Percentiles rank a stretch among this genome's conserved stretches.
These are phyloP conservation scores for Ephialtes manifestator DNA, from an alignment of 2,888 invertebrate genomes.

Conservation along the genomic window DNA sequence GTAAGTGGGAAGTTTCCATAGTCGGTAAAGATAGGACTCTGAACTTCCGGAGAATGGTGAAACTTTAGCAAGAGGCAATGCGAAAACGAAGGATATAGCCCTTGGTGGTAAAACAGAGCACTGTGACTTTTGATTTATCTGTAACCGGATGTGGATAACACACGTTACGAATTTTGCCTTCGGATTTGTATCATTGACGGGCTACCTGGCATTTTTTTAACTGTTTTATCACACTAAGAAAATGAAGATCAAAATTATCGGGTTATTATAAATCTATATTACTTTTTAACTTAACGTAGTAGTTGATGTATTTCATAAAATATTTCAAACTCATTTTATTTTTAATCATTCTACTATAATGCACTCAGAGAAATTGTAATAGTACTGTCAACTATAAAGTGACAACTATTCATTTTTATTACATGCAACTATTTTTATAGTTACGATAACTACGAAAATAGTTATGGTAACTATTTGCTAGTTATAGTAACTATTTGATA, in stretches of 20 bases:
- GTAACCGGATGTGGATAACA: constrained; percentile 8
- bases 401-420: too few species aligned
- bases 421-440: too few species aligned
- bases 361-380: too few species aligned
- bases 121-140: neutral
- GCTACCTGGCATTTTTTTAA: neutral
- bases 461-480: too few species aligned
- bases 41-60: constrained; percentile 16
- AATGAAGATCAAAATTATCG: neutral
- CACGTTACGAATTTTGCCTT: neutral
- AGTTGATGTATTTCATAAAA: too few species aligned
- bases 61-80: neutral
- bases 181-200: neutral
- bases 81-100: neutral
- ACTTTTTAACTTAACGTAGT: too few species aligned
- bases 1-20: too few species aligned
- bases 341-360: too few species aligned
- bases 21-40: neutral
- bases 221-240: neutral
- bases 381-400: too few species aligned
- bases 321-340: too few species aligned
- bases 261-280: neutral
- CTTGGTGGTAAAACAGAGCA: constrained; percentile 3
- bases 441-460: too few species aligned
- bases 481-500: too few species aligned